These are phyloP conservation scores for Spilogale gracilis DNA, from an alignment of 2,113 vertebrate genomes.

Conservation along the genomic window DNA sequence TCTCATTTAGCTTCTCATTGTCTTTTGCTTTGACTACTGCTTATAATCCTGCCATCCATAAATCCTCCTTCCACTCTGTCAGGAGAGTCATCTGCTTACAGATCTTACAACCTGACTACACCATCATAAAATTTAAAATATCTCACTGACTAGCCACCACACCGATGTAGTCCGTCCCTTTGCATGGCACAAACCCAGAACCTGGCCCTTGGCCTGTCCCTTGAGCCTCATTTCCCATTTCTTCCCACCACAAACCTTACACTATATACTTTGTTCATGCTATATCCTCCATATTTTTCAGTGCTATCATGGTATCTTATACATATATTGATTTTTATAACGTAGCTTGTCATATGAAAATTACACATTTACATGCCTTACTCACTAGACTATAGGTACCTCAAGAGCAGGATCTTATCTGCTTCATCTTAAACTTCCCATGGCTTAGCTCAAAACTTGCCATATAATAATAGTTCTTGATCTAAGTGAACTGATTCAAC, in stretches of 20 bases:
- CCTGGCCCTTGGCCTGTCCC: neutral
- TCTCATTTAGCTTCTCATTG: neutral
- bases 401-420: neutral
- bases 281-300: neutral
- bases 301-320: neutral
- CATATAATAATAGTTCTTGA: neutral
- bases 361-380: neutral
- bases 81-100: no score
- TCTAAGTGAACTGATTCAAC: neutral
- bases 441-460: neutral
- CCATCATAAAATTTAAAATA: neutral
- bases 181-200: neutral
- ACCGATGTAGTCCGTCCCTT: no score
- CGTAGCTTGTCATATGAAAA: neutral
- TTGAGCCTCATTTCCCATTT: neutral
- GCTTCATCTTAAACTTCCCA: neutral
- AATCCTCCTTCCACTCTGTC: neutral
- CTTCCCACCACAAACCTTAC: neutral
- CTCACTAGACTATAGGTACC: neutral
- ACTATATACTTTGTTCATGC: neutral
- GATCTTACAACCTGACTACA: no score
- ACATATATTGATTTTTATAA: neutral
- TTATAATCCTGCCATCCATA: neutral
- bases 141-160: neutral
- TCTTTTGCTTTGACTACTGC: neutral